Evolutionary conservation across 2,113 vertebrate genomes (phyloP).

Genomic region (Tragulus kanchil): DNA sequence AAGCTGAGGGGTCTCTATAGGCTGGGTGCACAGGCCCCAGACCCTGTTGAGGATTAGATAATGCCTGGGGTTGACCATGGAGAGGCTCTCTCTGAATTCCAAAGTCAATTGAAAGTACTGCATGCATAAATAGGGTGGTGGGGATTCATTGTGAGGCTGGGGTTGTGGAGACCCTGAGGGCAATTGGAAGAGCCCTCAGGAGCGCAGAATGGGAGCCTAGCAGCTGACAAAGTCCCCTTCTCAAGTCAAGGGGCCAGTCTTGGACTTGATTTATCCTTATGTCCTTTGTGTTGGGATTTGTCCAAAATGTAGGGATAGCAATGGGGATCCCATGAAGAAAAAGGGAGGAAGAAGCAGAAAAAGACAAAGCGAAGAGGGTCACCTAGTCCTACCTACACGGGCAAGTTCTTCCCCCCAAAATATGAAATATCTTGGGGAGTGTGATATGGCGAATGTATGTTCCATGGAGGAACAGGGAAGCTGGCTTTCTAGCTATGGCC

Average conservation of each 20-base stretch:
- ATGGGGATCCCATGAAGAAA: background rate
- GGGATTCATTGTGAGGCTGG: background rate
- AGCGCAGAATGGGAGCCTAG: background rate
- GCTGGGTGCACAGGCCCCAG: background rate
- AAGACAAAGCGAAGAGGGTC: background rate
- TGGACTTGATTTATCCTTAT: background rate
- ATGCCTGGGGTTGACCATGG: background rate
- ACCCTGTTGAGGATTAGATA: background rate
- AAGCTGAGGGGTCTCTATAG: background rate
- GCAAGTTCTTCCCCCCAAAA: background rate
- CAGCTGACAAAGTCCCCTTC: background rate
- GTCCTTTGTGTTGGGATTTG: background rate
- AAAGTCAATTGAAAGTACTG: background rate
- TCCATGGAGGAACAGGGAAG: background rate
- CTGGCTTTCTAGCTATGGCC: background rate
- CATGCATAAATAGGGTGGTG: background rate
- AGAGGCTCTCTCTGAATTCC: background rate
- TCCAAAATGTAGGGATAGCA: background rate
- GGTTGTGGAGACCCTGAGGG: background rate
- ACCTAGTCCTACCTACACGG: background rate
- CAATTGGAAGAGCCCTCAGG: rapidly evolving
- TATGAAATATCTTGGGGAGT: background rate
- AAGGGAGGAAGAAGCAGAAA: background rate
- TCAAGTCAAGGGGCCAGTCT: background rate
- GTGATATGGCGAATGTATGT: rapidly evolving